phyloP scores from a whole-genome alignment of 2,113 vertebrate species.

The Leptobrachium leishanense region DNA sequence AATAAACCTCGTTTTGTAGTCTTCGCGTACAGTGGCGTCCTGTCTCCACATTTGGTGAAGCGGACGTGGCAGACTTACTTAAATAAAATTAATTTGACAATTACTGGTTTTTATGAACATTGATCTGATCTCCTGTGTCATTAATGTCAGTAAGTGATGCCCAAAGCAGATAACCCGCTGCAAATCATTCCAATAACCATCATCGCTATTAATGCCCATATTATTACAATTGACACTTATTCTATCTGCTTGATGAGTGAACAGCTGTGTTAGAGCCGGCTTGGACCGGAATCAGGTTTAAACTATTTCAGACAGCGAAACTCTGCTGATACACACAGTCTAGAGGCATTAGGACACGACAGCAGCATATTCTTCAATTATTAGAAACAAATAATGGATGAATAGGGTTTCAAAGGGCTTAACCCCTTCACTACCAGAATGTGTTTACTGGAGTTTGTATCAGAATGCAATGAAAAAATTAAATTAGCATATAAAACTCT shows the following conservation, averaged over 20 bases:
- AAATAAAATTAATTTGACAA: conserved; percentile 35
- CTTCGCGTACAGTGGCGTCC: too few species aligned
- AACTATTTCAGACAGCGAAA: background rate
- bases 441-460: too few species aligned
- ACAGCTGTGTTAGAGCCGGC: conserved; percentile 11
- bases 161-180: conserved; percentile 23
- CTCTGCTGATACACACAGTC: background rate
- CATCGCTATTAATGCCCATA: conserved; percentile 2
- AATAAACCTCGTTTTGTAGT: too few species aligned
- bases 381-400: background rate
- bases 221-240: conserved; percentile 31
- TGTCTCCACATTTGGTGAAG: background rate
- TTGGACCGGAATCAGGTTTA: background rate
- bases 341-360: background rate
- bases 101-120: conserved; percentile 33
- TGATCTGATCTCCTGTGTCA: conserved; percentile 27
- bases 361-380: background rate
- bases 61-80: conserved; percentile 11
- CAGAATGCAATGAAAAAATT: too few species aligned
- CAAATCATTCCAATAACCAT: background rate
- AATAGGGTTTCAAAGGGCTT: too few species aligned
- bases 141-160: conserved; percentile 14
- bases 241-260: conserved; percentile 16
- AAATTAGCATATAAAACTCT: too few species aligned
- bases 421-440: too few species aligned